Evolutionary conservation across 2,113 vertebrate species (phyloP), one percentile per base, ranked within the genome.

Genomic region (Vidua macroura): DNA sequence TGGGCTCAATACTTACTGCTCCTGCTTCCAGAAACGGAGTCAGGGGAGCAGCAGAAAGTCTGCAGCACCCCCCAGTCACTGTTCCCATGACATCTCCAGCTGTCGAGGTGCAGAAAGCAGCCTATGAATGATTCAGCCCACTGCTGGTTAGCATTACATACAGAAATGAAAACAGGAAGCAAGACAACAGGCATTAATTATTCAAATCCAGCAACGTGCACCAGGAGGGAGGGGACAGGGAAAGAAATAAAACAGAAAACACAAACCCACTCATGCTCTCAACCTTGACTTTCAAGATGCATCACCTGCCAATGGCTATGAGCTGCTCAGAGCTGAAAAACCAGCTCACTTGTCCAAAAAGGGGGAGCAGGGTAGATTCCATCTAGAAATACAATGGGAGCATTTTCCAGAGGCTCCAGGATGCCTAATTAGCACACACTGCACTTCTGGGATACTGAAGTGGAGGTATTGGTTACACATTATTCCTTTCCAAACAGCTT

Each of bases 111-210:
- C 37, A 88, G 83, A 93, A 79, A 56, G 83, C 67, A 86, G 93
- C 53, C 79, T 55, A 96, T 97, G 95, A 97, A 96, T 96, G 96
- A 97, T 97, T 96, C 95, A 97, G 81, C 83, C 67, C 95, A 28
- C 72, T 70, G 75, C 77, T 83, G 93, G 96, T 86, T 94, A 94
- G 90, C 81, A 8, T 97, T 96, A 95, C 96, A 72, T 52, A 75
- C 59, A 87, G 94, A 91, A 94, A 86, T 83, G 96, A 96, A 95
- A 96, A 96, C 95, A 95, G 95, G 96, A 94, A 96, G 91, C 91
- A 85, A 91, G 83, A 86, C 91, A 93, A 97, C 89, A 82, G 27
- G 60, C 74, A 97, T 97, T 66, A 96, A 97, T 96, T 96, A 97
- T 97, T 96, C 96, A 96, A 89, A 85, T 75, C 64, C 85, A 91